Base-by-base conservation (phyloP, 2,888 invertebrate genomes). In the Escarpia spicata region DNA sequence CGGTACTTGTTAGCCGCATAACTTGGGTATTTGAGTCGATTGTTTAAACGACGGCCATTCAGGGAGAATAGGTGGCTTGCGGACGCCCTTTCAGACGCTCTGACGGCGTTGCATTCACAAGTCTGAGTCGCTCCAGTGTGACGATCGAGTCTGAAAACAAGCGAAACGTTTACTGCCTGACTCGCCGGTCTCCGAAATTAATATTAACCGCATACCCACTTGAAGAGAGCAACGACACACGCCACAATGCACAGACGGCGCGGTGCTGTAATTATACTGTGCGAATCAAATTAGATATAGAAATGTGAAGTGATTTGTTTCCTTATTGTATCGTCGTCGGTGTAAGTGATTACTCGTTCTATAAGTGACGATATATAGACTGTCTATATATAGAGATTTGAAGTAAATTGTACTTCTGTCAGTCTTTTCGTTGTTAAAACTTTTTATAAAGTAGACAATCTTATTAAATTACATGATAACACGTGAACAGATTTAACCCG, bases 1-100 rank as follows among this genome's bases (percentile, higher is more conserved):
- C 26, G 75, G 75, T 75, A 19, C 75, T 75, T 75, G 75, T 75
- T 26, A 15, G 75, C 75, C 26, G 75, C 75, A 75, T 75, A 75
- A n/a, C 75, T 26, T 26, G 75, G 75, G 75, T n/a, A 75, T 75
- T 75, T 75, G 75, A 75, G 75, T 75, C 75, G 75, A 75, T 75
- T 75, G 75, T 75, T 75, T 75, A 75, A 75, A 6, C 75, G 75
- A n/a, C 26, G 26, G 19, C 19, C 75, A 75, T 75, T 75, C 75
- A 75, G 75, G 6, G 26, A 75, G 75, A 75, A 26, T 75, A 75
- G 26, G 75, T 75, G 75, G 26, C 75, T 15, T 26, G 75, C 75
- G 75, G 75, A 75, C n/a, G 26, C 26, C 75, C 75, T 75, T 75
- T 75, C 75, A 75, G 75, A 15, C 19, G 75, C 75, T 6, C 26